Percentiles rank a stretch among this genome's conserved stretches.
These are phyloP conservation scores for Hydrozoanthus tunicans DNA, from an alignment of 64 coral and sea anemone genomes.

Conservation along the genomic window DNA sequence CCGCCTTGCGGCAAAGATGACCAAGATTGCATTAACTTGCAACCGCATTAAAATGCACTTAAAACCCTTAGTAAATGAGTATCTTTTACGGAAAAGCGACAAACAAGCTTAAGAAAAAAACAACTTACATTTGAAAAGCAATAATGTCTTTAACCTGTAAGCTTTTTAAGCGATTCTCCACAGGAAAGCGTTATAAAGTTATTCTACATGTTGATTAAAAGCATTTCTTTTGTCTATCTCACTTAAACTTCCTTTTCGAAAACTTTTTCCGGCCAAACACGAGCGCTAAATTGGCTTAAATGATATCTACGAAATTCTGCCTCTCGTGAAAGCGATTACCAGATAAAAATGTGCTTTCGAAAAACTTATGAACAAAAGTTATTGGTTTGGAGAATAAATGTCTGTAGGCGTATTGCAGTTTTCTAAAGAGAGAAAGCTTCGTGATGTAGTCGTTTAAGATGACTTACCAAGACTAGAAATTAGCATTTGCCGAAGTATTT, in stretches of 20 bases:
- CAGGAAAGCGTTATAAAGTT: too few species aligned
- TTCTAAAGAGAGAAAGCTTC: not conserved
- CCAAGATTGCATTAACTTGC: too few species aligned
- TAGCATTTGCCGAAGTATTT: too few species aligned
- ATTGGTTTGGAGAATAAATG: too few species aligned
- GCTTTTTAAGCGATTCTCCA: too few species aligned
- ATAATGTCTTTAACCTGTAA: not conserved
- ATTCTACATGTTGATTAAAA: too few species aligned
- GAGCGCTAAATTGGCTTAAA: constrained; percentile 1
- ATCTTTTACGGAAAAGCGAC: not conserved
- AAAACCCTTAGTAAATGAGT: not conserved
- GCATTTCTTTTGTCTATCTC: not conserved
- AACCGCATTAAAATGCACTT: not conserved
- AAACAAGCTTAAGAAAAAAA: not conserved
- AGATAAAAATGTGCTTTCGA: too few species aligned
- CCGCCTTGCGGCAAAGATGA: too few species aligned
- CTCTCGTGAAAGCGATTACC: too few species aligned
- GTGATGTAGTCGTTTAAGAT: not conserved
- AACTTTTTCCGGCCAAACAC: not conserved
- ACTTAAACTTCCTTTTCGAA: constrained; percentile 4
- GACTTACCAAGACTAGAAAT: too few species aligned
- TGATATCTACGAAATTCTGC: not conserved
- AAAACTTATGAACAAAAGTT: too few species aligned
- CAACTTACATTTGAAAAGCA: not conserved
- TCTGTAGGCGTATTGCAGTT: not conserved